A percentile compares a stretch with the other conserved stretches of the same genome.
Conservation (phyloP, 2,113 vertebrate species). For the Cyanocitta stelleri region DNA sequence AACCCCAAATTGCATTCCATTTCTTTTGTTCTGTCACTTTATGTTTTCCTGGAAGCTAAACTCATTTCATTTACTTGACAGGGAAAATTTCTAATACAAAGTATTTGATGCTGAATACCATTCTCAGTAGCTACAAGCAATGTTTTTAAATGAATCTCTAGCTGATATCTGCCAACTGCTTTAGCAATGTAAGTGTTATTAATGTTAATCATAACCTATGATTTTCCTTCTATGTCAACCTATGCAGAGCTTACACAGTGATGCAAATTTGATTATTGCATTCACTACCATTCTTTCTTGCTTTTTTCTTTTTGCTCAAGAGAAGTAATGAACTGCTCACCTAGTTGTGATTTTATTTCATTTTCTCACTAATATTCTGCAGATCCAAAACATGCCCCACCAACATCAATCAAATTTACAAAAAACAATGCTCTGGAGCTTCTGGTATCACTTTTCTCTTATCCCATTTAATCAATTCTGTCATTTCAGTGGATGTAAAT, state of each 20-base stretch:
- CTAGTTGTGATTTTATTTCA: neutral
- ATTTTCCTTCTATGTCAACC: conserved; percentile 1
- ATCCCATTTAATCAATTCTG: conserved; percentile 35
- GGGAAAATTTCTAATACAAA: conserved; percentile 31
- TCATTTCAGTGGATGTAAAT: conserved; percentile 40
- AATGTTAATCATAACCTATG: conserved; percentile 40
- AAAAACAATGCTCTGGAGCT: neutral
- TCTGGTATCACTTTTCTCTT: conserved; percentile 1
- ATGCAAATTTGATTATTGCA: conserved; percentile 7
- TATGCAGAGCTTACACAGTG: neutral
- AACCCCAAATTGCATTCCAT: neutral
- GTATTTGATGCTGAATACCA: neutral
- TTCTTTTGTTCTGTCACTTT: conserved; percentile 26
- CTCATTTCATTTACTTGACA: conserved; percentile 34
- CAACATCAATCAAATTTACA: conserved; percentile 24
- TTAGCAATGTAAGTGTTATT: neutral
- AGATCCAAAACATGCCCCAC: neutral
- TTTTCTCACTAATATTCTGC: neutral
- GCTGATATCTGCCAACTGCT: conserved; percentile 6
- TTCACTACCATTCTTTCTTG: neutral
- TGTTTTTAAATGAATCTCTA: conserved; percentile 31
- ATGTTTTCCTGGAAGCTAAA: conserved; percentile 29
- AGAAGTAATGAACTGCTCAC: conserved; percentile 15
- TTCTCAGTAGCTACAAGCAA: conserved; percentile 24
- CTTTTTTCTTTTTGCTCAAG: neutral